Conservation (phyloP, 2,113 vertebrate species). For the Empidonax traillii region DNA sequence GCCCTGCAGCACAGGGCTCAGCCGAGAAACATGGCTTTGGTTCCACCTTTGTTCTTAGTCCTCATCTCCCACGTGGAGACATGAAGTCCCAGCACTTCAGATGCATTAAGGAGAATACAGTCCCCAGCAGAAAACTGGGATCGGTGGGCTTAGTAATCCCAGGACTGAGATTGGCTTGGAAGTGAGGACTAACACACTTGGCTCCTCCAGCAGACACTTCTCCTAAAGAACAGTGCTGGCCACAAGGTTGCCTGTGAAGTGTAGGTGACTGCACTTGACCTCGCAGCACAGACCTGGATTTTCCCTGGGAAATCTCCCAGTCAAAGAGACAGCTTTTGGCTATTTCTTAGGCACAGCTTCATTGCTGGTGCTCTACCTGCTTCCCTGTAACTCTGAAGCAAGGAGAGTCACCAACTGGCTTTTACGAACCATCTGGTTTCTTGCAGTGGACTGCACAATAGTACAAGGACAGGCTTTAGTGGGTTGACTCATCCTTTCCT, state of each 20-base stretch:
- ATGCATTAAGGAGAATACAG: neutral
- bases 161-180: neutral
- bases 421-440: neutral
- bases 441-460: neutral
- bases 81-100: neutral
- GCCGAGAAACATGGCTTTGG: accelerated
- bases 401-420: neutral
- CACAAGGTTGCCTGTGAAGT: neutral
- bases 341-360: neutral
- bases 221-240: neutral
- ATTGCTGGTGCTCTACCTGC: neutral
- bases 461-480: neutral
- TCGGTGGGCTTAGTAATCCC: neutral
- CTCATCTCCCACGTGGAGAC: neutral
- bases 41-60: neutral
- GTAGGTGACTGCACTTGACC: neutral
- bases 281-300: neutral
- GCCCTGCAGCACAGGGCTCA: neutral
- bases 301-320: neutral
- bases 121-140: neutral
- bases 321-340: neutral
- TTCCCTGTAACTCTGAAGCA: neutral
- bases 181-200: neutral
- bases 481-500: neutral
- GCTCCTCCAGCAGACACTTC: neutral